Conservation (phyloP, 2,888 invertebrate genomes). For the Rugalucina vietnamica region DNA sequence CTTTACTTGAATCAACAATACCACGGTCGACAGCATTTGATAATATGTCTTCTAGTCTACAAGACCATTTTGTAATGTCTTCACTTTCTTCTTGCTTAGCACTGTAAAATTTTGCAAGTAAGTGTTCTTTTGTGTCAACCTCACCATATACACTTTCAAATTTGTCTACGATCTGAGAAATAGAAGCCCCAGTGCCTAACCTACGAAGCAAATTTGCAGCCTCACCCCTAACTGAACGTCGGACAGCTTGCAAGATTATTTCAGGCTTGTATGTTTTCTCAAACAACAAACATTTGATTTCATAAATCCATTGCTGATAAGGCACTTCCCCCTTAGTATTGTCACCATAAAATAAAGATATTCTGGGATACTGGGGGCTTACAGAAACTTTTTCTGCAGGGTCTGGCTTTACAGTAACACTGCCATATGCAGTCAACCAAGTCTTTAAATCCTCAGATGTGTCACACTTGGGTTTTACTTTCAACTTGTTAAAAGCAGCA, state of each 20-base stretch:
- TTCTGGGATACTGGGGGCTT: background rate
- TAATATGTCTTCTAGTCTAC: constrained; percentile 3
- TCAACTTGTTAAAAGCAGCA: background rate
- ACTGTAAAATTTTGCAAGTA: constrained; percentile 5
- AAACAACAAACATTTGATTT: background rate
- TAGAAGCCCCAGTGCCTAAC: background rate
- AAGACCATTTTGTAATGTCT: constrained; percentile 11
- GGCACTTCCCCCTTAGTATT: background rate
- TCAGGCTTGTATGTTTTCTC: background rate
- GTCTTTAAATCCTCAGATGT: background rate
- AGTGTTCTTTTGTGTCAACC: background rate
- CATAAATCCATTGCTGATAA: background rate
- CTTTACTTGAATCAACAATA: background rate
- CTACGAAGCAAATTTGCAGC: background rate
- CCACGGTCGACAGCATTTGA: background rate
- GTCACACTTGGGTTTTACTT: background rate
- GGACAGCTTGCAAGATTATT: background rate
- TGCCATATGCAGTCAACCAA: background rate
- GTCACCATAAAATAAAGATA: background rate
- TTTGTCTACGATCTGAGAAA: background rate
- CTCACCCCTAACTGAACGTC: background rate
- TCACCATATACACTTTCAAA: constrained; percentile 8
- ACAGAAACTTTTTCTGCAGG: background rate
- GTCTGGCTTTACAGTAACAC: background rate
- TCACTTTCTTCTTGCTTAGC: background rate